These are phyloP conservation scores for Mus pahari DNA, from an alignment of 2,113 vertebrate species.

Conservation along the genomic window DNA sequence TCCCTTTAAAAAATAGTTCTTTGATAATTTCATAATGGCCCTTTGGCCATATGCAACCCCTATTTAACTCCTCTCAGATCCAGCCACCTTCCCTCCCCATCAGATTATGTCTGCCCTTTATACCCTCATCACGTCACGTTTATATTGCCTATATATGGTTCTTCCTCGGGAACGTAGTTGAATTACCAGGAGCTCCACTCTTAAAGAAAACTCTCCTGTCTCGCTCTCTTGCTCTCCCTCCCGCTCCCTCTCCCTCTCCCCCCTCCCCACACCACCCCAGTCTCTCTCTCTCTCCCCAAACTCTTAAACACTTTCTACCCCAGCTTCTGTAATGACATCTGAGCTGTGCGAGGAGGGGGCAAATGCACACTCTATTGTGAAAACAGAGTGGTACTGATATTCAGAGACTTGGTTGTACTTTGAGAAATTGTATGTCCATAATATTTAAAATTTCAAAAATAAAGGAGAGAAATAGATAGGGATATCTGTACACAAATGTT, in stretches of 20 bases:
- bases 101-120: not conserved
- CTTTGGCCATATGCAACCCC: not conserved
- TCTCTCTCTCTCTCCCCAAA: not conserved
- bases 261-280: too few relatives aligned
- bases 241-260: too few relatives aligned
- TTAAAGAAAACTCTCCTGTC: not conserved
- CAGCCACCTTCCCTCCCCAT: not conserved
- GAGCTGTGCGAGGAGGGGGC: not conserved
- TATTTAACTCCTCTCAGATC: not conserved
- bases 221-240: too few relatives aligned
- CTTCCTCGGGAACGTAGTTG: not conserved
- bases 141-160: not conserved
- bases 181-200: not conserved
- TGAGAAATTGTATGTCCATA: not conserved
- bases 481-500: not conserved
- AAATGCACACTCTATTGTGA: not conserved
- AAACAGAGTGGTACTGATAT: not conserved
- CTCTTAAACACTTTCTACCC: not conserved
- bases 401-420: slow-evolving; percentile 38
- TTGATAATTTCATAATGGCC: not conserved
- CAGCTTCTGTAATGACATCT: not conserved
- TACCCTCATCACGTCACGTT: not conserved
- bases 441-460: not conserved
- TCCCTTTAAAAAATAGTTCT: not conserved
- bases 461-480: not conserved